Base-by-base conservation (phyloP, 2,113 vertebrate species). In the Odontesthes bonariensis region DNA sequence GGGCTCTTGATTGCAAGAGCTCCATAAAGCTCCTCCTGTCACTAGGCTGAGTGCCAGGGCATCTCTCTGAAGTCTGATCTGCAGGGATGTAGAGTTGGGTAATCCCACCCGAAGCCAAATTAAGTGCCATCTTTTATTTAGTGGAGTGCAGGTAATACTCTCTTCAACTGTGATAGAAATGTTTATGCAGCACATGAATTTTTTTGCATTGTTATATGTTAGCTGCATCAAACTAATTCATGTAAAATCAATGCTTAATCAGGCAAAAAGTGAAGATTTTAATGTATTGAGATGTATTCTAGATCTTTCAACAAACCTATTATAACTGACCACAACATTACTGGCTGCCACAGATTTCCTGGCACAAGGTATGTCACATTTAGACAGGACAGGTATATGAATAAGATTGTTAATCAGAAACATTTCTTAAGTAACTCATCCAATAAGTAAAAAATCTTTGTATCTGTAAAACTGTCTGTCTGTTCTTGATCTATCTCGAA, bases 21-120 rank as follows among this genome's bases (percentile, higher is more conserved):
- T 79, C 75, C 71, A 81, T 79, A 88, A 83, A 90, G 82, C 88
- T 85, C 79, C 78, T 87, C 86, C 87, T 77, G 86, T 89, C 86
- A 84, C 82, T 23, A 60, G 77, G 64, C 82, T 79, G 67, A 77
- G 62, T 84, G 87, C 80, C 86, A 82, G 53, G 42, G 69, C 69
- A 42, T 77, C 62, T 88, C 79, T 89, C 80, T 85, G 79, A 82
- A 75, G 83, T 88, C 81, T 88, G 82, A 84, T 85, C 89, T 84
- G 82, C 73, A 66, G 80, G 77, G 75, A 88, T 20, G n/a, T 33
- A 54, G 74, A 51, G 75, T 71, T 35, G 59, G 61, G 62, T 85
- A 86, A 83, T 86, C 78, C 72, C 69, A 65, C 49, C 69, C 33
- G 3, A 63, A 69, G 63, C 61, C 57, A 66, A 77, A 81, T 77